Evolutionary conservation across 2,888 invertebrate species (phyloP).

Genomic region (Orthosia incerta): DNA sequence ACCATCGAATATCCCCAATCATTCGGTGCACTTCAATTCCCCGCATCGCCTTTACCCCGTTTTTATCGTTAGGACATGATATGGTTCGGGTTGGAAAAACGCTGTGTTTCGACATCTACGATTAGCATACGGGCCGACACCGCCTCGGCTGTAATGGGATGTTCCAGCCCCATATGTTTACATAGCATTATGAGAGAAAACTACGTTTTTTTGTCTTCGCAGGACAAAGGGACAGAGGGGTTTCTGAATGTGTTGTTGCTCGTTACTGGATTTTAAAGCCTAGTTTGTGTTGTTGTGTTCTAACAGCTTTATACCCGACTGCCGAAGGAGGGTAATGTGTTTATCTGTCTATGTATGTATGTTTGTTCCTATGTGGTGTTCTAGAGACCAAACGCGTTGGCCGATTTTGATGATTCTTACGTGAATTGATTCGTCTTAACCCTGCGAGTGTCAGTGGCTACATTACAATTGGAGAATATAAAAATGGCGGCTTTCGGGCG

Average conservation of each 20-base stretch:
- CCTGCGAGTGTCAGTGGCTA: too few species aligned
- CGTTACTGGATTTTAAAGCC: conserved; percentile 30
- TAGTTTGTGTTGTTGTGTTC: not conserved
- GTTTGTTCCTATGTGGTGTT: too few species aligned
- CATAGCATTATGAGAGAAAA: conserved; percentile 62
- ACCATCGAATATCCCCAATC: not conserved
- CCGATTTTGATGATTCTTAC: too few species aligned
- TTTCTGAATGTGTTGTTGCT: conserved; percentile 33
- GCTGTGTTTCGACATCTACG: conserved; percentile 62
- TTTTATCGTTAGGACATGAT: conserved; percentile 66
- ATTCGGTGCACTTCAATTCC: conserved; percentile 29
- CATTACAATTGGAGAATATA: too few species aligned
- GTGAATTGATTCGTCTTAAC: too few species aligned
- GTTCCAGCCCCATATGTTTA: conserved; percentile 64
- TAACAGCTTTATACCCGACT: not conserved
- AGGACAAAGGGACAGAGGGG: conserved; percentile 42
- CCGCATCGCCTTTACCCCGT: conserved; percentile 32
- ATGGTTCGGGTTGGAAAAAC: conserved; percentile 71
- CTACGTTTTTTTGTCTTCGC: conserved; percentile 50
- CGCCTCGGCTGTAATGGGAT: conserved; percentile 68
- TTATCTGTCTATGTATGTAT: too few species aligned
- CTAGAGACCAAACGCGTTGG: too few species aligned
- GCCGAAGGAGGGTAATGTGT: too few species aligned
- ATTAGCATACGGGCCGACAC: conserved; percentile 72
- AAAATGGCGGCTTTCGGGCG: too few species aligned